Evolutionary conservation across 1,140 invertebrate genomes (phyloP), one percentile per base, ranked within the genome.

Genomic region (Triops longicaudatus): DNA sequence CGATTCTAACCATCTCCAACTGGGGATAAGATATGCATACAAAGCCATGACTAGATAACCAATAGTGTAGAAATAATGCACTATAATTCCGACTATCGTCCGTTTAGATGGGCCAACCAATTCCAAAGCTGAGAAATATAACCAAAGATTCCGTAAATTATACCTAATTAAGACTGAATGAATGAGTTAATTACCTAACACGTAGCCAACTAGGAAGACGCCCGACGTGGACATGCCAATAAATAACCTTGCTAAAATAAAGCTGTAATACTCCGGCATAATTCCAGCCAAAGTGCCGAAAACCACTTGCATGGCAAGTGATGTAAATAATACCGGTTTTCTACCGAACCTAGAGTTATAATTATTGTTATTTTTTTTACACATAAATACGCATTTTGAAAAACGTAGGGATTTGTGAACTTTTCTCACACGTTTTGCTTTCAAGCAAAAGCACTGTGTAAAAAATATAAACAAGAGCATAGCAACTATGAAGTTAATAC

Each of bases 91-190:
- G 74, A 91, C 91, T 72, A 92, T 86, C 63, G 90, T 87, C 72
- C 93, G 87, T 82, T 90, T 91, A 43, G 86, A 85, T 0, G 92
- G 89, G 1, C 92, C 91, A n/a, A 94, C 91, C 89, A 93, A 91
- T 85, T 95, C 93, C 82, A 94, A 86, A 77, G 91, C 92, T 92
- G 80, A 63, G 86, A 86, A 75, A 77, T 79, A 77, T 75, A 74
- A n/a, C 0, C 50, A 22, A 63, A 63, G 22, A 17, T 14, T 63
- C 14, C 14, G n/a, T 37, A 4, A 63, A 63, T 22, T 63, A 22
- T 63, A n/a, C 14, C 50, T 17, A 75, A 41, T 72, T n/a, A 22
- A 31, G 26, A 76, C 26, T 27, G 27, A 77, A 31, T 1, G 28
- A 44, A 11, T 43, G 26, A 73, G 6, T 22, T 12, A 80, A 79